Evolutionary conservation across 2,888 invertebrate genomes (phyloP), one percentile per base, ranked within the genome.

Genomic region (Smittia aterrima): DNA sequence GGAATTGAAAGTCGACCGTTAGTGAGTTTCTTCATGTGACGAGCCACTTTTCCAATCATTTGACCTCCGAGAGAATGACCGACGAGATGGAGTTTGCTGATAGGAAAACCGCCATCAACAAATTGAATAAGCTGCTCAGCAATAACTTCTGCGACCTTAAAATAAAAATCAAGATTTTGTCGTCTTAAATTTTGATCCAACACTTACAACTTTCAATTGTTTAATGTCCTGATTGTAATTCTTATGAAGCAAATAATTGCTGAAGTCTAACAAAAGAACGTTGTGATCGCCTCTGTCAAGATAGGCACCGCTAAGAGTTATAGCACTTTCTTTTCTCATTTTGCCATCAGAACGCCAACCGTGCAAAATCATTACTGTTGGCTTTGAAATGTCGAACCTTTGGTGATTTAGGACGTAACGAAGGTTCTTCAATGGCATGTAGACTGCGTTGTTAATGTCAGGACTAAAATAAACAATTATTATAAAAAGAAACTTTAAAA

Each of bases 181-280:
- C 3, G 16, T 18, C 22, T 58, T 18, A 58, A 20, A 22, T 53
- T 18, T 16, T 16, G 18, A 16, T 53, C n/a, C 11, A 13, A 2
- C 24, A 47, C 58, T 58, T 58, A 58, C 58, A 58, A 20, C 20
- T 58, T 58, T 58, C 58, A 58, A 11, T 24, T 58, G 58, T 20
- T 6, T 6, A 58, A 58, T 58, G 22, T 11, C 58, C 4, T 32
- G 9, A 24, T 1, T 47, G 11, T 16, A 11, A 47, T 18, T 22
- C 58, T 58, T 58, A 9, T 32, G 9, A 32, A 6, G 32, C 32
- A 9, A 32, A 6, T 20, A 58, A 58, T 58, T 3, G n/a, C 53
- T 16, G 11, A 7, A 53, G n/a, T 53, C 58, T 11, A 58, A 1
- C 9, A 1, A 22, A 9, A 58, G 18, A 58, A 58, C 58, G 16